A percentile compares a stretch with the other conserved stretches of the same genome.
phyloP scores from a whole-genome alignment of 2,113 vertebrate species.

The Mormyrus lacerda region DNA sequence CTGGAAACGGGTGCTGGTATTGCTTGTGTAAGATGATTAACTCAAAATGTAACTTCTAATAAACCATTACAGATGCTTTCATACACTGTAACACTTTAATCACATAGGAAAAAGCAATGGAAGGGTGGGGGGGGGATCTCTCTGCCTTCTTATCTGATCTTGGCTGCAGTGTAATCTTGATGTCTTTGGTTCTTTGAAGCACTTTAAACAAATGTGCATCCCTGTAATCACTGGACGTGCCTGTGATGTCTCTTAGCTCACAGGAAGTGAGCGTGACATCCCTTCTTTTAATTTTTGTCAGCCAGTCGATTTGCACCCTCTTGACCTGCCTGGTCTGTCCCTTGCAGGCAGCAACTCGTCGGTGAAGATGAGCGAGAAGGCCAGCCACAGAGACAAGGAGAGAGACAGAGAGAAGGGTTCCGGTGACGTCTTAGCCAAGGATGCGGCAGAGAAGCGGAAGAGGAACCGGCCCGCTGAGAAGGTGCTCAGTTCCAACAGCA shows the following conservation, averaged over 20 bases:
- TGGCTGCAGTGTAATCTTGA: neutral
- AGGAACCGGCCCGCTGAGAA: constrained; percentile 85
- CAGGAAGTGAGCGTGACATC: constrained; percentile 64
- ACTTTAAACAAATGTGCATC: neutral
- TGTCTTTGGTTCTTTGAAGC: neutral
- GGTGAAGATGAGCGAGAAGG: constrained; percentile 63
- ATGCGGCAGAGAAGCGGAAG: constrained; percentile 87
- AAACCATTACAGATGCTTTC: neutral
- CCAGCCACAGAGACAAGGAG: constrained; percentile 59
- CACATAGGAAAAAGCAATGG: neutral
- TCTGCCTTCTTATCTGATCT: neutral
- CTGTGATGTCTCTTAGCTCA: constrained; percentile 24
- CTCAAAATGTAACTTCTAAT: neutral
- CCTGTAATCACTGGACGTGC: neutral
- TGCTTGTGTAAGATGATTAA: neutral
- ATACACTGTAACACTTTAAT: neutral
- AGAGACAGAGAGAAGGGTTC: constrained; percentile 75
- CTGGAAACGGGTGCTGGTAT: neutral
- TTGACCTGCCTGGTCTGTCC: neutral
- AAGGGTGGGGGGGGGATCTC: neutral
- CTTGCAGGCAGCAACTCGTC: constrained; percentile 64
- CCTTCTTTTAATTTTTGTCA: constrained; percentile 41
- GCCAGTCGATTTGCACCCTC: constrained; percentile 20
- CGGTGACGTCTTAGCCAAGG: constrained; percentile 58
- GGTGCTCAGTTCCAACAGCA: constrained; percentile 79